These are phyloP conservation scores for Gavia stellata DNA, from an alignment of 2,113 vertebrate genomes.

Conservation along the genomic window DNA sequence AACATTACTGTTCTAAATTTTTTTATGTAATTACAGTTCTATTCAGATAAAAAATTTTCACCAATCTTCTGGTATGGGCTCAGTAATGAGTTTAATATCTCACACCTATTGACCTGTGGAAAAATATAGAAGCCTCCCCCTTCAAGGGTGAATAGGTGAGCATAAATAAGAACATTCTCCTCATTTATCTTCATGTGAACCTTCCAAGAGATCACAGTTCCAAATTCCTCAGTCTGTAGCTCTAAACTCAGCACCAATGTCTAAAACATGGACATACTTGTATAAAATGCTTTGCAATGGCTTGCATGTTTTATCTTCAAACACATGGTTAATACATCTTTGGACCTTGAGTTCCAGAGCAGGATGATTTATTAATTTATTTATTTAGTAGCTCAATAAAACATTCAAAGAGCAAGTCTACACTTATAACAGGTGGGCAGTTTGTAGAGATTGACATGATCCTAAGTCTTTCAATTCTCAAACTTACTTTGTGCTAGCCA, in stretches of 20 bases:
- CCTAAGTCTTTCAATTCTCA: constrained; percentile 25
- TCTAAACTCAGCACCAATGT: neutral
- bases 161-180: neutral
- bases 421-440: neutral
- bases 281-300: neutral
- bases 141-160: neutral
- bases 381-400: constrained; percentile 17
- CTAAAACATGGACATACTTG: neutral
- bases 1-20: neutral
- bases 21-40: neutral
- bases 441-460: constrained; percentile 37
- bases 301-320: neutral
- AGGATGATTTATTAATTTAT: neutral
- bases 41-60: neutral
- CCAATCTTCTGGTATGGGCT: neutral
- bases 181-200: neutral
- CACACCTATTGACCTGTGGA: neutral
- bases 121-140: neutral
- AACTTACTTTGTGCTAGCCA: constrained; percentile 32
- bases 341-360: neutral
- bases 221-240: neutral
- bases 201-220: neutral
- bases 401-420: neutral
- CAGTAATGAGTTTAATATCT: neutral
- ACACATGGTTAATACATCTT: neutral